Percentiles rank a stretch among this genome's conserved stretches.
These are phyloP conservation scores for Ectobius pallidus DNA, from an alignment of 2,888 invertebrate species.

Conservation along the genomic window DNA sequence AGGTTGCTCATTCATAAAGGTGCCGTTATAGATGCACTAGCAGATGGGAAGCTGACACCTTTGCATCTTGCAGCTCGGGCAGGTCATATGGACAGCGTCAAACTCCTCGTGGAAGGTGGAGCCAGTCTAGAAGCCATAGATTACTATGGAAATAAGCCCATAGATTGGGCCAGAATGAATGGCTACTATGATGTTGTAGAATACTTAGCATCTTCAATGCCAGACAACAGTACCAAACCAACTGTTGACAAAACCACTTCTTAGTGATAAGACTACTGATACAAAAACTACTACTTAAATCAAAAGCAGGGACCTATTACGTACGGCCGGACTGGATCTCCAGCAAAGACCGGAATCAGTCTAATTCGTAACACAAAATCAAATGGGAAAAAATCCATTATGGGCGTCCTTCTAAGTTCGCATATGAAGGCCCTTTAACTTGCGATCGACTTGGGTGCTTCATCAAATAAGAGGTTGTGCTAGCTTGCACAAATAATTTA, in stretches of 20 bases:
- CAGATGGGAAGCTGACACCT: slow-evolving; percentile 14
- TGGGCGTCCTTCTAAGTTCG: too few relatives aligned
- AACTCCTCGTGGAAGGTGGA: slow-evolving; percentile 2
- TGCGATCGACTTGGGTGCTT: too few relatives aligned
- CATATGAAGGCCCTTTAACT: too few relatives aligned
- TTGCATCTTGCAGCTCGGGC: slow-evolving; percentile 4
- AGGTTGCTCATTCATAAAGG: not conserved
- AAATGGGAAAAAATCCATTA: too few relatives aligned
- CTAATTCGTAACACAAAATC: too few relatives aligned
- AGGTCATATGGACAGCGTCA: slow-evolving; percentile 12
- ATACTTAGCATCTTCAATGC: not conserved
- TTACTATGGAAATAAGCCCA: not conserved
- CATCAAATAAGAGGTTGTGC: too few relatives aligned
- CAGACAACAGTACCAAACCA: not conserved
- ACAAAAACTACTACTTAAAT: too few relatives aligned
- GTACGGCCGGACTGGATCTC: too few relatives aligned
- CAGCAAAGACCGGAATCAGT: too few relatives aligned
- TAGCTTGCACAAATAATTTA: too few relatives aligned
- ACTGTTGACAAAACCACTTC: not conserved
- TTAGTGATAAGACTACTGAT: too few relatives aligned
- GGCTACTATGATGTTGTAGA: not conserved
- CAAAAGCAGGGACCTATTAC: too few relatives aligned
- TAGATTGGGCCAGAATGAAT: slow-evolving; percentile 11
- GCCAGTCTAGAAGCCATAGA: not conserved
- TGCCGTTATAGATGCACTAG: not conserved